These are phyloP conservation scores for Oligia strigilis DNA, from an alignment of 2,888 invertebrate species.

Conservation along the genomic window DNA sequence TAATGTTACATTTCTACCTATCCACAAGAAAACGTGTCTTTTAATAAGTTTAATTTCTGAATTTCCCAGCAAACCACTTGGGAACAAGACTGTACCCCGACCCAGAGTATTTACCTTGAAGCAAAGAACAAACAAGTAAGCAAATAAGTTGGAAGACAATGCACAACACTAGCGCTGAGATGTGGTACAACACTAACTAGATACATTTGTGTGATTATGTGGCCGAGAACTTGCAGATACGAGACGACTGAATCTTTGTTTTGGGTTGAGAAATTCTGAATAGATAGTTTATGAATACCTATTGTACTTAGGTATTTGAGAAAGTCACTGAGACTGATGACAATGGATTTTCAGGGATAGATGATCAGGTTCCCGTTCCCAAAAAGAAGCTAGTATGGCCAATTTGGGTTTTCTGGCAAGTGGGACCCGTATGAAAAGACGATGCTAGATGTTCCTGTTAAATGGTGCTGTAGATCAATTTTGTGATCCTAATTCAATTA, in stretches of 20 bases:
- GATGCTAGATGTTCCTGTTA: too few species aligned
- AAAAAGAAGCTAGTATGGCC: too few species aligned
- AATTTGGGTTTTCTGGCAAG: neutral
- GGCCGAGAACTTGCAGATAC: conserved; percentile 40
- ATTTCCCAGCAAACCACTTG: neutral
- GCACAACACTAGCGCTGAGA: conserved; percentile 48
- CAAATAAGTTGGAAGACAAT: conserved; percentile 62
- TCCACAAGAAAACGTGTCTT: neutral
- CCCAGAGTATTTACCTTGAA: conserved; percentile 54
- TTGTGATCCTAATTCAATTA: neutral
- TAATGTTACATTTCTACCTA: neutral
- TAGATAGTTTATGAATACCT: neutral
- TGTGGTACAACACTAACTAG: conserved; percentile 44
- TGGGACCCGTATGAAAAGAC: neutral
- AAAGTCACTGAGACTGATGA: neutral
- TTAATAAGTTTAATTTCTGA: neutral
- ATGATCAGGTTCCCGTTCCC: too few species aligned
- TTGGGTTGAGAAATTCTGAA: conserved; percentile 5
- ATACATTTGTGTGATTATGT: conserved; percentile 46
- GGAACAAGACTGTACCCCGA: conserved; percentile 36
- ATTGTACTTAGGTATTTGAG: neutral
- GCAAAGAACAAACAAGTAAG: conserved; percentile 51
- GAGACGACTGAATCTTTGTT: conserved; percentile 15
- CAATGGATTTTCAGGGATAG: too few species aligned
- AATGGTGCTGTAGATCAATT: neutral